Evolutionary conservation across 1,140 invertebrate genomes (phyloP), one percentile per base, ranked within the genome.

Genomic region (Branchinecta lynchi): DNA sequence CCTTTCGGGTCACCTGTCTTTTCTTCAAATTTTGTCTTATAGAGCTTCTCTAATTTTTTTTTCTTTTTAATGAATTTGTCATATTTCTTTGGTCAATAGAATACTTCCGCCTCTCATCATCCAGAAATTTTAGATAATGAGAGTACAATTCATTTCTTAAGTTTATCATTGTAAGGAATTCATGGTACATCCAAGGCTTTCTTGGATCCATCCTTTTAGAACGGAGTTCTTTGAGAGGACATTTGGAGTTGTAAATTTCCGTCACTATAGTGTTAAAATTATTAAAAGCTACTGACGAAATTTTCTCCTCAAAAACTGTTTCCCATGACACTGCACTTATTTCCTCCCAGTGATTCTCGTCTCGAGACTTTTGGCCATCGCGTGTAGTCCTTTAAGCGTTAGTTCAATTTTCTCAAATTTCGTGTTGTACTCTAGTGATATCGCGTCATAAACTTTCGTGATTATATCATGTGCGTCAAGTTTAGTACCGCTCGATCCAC

Each of bases 321-420:
- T 46, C 60, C 66, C 8, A 32, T 8, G 32, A 66, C 8, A 66
- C 66, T 17, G n/a, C 46, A 68, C 67, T 71, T 51, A 45, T 68
- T 70, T 44, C 46, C 66, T 71, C 67, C 67, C 68, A 71, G 10
- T 0, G 70, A 10, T 51, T n/a, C n/a, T 9, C 9, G n/a, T 51
- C 9, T 51, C n/a, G 8, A 9, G 9, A 17, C 66, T 32, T 17
- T 17, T 20, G n/a, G n/a, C 46, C 46, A 51, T 51, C 46, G 46
- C 46, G n/a, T 51, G n/a, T 51, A 51, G 46, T 51, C 46, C 46
- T 51, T 51, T 51, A 51, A 51, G 46, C n/a, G 46, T n/a, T n/a
- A 51, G n/a, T 51, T 51, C 46, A 51, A 51, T 51, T 51, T 51
- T 51, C 46, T 51, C 46, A 51, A 51, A 51, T 51, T 51, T 51